Evolutionary conservation across 2,888 invertebrate genomes (phyloP), one percentile per base, ranked within the genome.

Genomic region (Aromia moschata): DNA sequence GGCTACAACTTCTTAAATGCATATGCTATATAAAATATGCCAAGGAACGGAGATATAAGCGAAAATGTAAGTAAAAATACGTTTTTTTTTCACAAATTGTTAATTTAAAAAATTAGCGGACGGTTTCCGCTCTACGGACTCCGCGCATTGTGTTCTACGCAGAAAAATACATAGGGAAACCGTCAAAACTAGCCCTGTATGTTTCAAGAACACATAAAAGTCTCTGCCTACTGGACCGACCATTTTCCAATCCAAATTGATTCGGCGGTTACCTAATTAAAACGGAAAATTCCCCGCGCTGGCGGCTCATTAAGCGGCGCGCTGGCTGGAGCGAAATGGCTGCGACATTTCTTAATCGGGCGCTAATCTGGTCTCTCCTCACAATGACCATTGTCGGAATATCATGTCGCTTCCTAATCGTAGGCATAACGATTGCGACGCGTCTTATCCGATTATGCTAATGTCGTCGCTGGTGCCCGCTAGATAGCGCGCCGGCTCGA

Each of bases 371-470:
- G 36, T 31, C 40, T n/a, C n/a, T n/a, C n/a, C 45, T 49, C 33
- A 72, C 69, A 73, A 73, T 74, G 73, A 72, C 72, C 71, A 70
- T 70, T 70, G 71, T 73, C 38, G 25, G 61, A 56, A 58, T 66
- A 67, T 71, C 66, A 65, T 70, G 71, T 71, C 70, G 67, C 70
- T 64, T 70, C 73, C 70, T 77, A 77, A 78, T 77, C 77, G 77
- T 67, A 64, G 71, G 72, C 74, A 73, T 76, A 77, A 78, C 76
- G 77, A 78, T 75, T 74, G 73, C 72, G 68, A 72, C 62, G 59
- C 45, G 72, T 75, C 75, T 79, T 75, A 80, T 79, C 79, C 79
- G 79, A 79, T 80, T 80, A 80, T 80, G 79, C 76, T 77, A 80
- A 80, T 80, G 74, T 74, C 70, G 70, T 68, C 72, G 70, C 77